These are phyloP conservation scores for Pegoplata infirma DNA, from an alignment of 2,888 invertebrate genomes.

Conservation along the genomic window DNA sequence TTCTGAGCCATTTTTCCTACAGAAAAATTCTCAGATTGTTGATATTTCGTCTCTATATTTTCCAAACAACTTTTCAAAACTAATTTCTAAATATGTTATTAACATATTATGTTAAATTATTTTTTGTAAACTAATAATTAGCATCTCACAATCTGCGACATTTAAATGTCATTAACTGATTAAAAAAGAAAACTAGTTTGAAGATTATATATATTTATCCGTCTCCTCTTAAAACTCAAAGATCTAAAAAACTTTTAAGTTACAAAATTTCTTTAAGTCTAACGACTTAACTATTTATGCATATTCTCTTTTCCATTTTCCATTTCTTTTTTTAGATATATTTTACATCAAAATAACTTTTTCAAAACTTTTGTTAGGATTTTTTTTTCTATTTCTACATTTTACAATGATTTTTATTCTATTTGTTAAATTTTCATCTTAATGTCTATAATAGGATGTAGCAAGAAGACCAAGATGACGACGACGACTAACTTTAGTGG, in stretches of 20 bases:
- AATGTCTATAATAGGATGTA: neutral
- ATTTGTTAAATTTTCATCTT: neutral
- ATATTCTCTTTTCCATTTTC: slow-evolving; percentile 39
- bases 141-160: slow-evolving; percentile 20
- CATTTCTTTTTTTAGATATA: slow-evolving; percentile 1
- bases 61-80: too few relatives aligned
- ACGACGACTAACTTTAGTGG: slow-evolving; percentile 44
- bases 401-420: neutral
- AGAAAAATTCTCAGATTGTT: too few relatives aligned
- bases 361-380: neutral
- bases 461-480: neutral
- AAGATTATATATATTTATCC: slow-evolving; percentile 18
- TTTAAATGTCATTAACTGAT: slow-evolving; percentile 51
- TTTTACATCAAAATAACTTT: slow-evolving; percentile 32
- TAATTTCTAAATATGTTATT: too few relatives aligned
- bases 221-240: neutral
- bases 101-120: too few relatives aligned
- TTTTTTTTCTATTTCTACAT: neutral
- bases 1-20: too few relatives aligned
- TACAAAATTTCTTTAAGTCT: slow-evolving; percentile 35
- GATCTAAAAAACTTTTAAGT: slow-evolving; percentile 24
- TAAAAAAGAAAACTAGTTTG: slow-evolving; percentile 27
- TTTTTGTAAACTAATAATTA: slow-evolving; percentile 40
- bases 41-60: too few relatives aligned
- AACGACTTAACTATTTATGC: slow-evolving; percentile 48